Base-by-base conservation (phyloP, 2,113 vertebrate genomes). In the Vulpes lagopus region DNA sequence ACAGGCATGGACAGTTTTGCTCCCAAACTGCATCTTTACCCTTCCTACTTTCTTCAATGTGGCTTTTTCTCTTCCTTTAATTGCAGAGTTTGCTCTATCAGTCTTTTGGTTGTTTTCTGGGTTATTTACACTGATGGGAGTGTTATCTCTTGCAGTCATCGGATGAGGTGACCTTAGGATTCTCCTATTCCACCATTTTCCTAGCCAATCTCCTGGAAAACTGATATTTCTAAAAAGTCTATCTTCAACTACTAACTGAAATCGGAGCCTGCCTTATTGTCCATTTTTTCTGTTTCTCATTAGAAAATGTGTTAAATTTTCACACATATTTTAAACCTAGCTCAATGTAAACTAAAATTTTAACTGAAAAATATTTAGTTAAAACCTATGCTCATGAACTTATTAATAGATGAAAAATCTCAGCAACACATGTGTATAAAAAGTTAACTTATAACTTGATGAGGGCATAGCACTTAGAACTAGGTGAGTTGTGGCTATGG, bases 311-410 rank as follows among this genome's bases (percentile, higher is more conserved):
- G 53, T 53, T 10, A 92, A 59, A 60, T 62, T 91, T 69, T 16
- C 2, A 79, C 79, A 30, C 4, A 43, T 49, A 65, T 82, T 94
- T 93, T 65, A 25, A 69, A 60, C 12, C 7, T 93, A 57, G 1
- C 8, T 89, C 91, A 91, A 91, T 88, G 78, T 43, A 94, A 80
- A 65, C 6, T 49, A 91, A 83, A 92, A 82, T 2, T 76, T 62
- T 90, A 89, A 80, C 4, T 23, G 55, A 59, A 78, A 51, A 85
- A 32, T 17, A 84, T 76, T 62, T 35, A 89, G 5, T 82, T 74
- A 30, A 96, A 97, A 82, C 19, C 8, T 73, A 38, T 76, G 20
- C 2, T 83, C n/a, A 64, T 49, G 55, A 2, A 49, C 30, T 74
- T 81, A 64, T 71, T 79, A 90, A 35, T 80, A 79, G 12, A 38